Evolutionary conservation across 2,888 invertebrate genomes (phyloP), one percentile per base, ranked within the genome.

Genomic region (Stratiomys singularior): DNA sequence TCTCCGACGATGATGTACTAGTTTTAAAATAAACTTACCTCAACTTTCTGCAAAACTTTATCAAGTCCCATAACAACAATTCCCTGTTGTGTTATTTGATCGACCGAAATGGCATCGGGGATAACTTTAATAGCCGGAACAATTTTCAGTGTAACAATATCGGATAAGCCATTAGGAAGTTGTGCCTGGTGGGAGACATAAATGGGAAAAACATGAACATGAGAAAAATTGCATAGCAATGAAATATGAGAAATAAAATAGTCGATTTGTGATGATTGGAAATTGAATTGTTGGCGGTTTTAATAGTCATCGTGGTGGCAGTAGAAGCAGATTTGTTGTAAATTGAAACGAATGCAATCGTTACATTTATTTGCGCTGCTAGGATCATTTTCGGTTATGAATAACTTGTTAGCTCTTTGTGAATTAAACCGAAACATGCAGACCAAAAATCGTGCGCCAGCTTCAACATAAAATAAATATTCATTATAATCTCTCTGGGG

Each of bases 31-130:
- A 58, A 74, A 74, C 74, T 83, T 80, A 87, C 86, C 84, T 87
- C 85, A 64, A 91, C 84, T 83, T 90, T 88, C 78, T 89, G 87
- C 77, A 92, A 85, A 23, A 92, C 89, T 82, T 88, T 86, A 64
- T 89, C 88, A 76, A 91, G 84, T 4, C 92, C 92, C 81, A 87
- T 87, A 71, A 91, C 84, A 25, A 84, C 82, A 58, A 91, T 81
- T 77, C 85, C 85, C 79, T 86, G 85, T 60, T 85, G 81, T 77
- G 82, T 83, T 28, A 84, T 80, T 79, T 86, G 84, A 76, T 83
- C 82, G 44, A 85, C 79, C 23, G 82, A 81, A 77, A 87, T 79
- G 47, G 82, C 78, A 21, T 82, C 83, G 66, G 85, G 84, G 64
- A 81, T 80, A 5, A 87, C 86, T 81, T 84, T 84, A 79, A 87